Percentiles rank a stretch among this genome's conserved stretches.
phyloP scores from a whole-genome alignment of 2,888 invertebrate species.

The Eupsilia transversa region DNA sequence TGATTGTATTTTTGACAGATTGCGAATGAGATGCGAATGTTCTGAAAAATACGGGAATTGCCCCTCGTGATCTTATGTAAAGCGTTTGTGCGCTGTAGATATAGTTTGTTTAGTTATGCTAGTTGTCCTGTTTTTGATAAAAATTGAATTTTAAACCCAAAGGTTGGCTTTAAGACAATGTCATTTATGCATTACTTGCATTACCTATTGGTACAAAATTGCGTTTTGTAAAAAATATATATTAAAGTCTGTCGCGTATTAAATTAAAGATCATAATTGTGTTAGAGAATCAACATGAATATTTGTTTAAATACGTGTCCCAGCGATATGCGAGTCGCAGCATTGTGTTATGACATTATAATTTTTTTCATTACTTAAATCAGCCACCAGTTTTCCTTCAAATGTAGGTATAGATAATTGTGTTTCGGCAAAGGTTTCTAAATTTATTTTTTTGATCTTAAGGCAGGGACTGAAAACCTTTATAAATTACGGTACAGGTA shows the following conservation, averaged over 20 bases:
- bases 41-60: too few species aligned
- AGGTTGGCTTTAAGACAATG: not conserved
- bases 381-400: too few species aligned
- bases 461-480: too few species aligned
- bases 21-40: too few species aligned
- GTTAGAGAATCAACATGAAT: not conserved
- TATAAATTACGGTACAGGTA: too few species aligned
- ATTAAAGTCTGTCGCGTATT: too few species aligned
- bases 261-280: not conserved
- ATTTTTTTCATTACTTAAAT: not conserved
- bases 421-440: slow-evolving; percentile 1
- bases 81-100: not conserved
- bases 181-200: not conserved
- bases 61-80: not conserved
- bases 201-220: not conserved
- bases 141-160: not conserved
- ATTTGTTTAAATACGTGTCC: not conserved
- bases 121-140: not conserved
- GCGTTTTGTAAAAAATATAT: not conserved
- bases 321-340: not conserved
- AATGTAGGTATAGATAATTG: not conserved
- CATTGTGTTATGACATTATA: not conserved
- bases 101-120: not conserved
- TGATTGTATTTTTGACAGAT: too few species aligned
- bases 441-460: not conserved